Evolutionary conservation across 2,888 invertebrate species (phyloP), one percentile per base, ranked within the genome.

Genomic region (Drosophila yooni): DNA sequence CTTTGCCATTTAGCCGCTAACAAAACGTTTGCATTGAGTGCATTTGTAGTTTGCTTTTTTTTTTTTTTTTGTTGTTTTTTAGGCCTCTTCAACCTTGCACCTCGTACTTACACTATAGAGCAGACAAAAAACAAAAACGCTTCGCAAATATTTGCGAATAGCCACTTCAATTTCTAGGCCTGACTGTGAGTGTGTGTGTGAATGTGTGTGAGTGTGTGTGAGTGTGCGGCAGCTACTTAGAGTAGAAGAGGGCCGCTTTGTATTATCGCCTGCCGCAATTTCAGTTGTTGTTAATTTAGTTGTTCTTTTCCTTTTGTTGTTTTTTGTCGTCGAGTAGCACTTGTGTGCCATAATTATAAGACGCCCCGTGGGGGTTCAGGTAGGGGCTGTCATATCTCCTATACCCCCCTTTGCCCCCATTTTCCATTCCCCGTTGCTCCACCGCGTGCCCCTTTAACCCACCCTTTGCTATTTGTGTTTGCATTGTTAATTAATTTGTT

Each of bases 401-500:
- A 54, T 56, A 36, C 18, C 4, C 27, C 38, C 38, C 3, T 27
- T 36, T 21, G 11, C 43, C 36, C 21, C 36, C 43, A 21, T 25
- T 25, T 2, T 21, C 34, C 18, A 5, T n/a, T 25, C 6, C 29
- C 34, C 18, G 2, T 10, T 31, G n/a, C 25, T 29, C 58, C 18
- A 18, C 25, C 11, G 7, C 18, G 5, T 7, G 2, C 46, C 21
- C 25, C 18, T n/a, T 10, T 40, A 6, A 7, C 51, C 29, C 3
- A n/a, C 40, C n/a, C 7, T 18, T 40, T 27, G 13, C 48, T 18
- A 10, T 56, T 29, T 54, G 51, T 77, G 74, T 77, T 77, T 81
- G 88, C 86, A 83, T 88, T 85, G 88, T 88, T 85, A 85, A 85
- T 85, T 85, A 85, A 85, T 88, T 85, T 85, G 83, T 86, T 83